Conservation (phyloP, 2,113 vertebrate genomes). For the Rutilus rutilus region DNA sequence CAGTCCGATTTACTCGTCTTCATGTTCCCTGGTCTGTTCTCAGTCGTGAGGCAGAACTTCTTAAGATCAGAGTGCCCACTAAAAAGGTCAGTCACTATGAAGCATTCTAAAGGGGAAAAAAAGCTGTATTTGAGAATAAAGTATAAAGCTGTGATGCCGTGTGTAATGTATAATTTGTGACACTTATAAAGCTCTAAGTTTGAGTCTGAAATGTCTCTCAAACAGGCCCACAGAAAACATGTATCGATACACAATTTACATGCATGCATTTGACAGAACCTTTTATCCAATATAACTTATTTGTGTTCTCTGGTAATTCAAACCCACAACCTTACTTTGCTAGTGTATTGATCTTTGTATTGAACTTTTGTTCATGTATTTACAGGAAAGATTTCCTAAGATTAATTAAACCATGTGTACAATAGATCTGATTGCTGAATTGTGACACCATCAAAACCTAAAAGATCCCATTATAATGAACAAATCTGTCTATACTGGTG, state of each 20-base stretch:
- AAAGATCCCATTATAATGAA: too few species aligned
- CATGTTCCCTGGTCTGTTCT: constrained; percentile 95
- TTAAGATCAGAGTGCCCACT: constrained; percentile 97
- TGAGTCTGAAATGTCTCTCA: background rate
- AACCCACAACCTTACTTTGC: background rate
- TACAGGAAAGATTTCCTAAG: too few species aligned
- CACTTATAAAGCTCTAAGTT: background rate
- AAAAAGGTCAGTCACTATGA: constrained; percentile 84
- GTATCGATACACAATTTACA: background rate
- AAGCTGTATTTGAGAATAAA: background rate
- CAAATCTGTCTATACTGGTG: too few species aligned
- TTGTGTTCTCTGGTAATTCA: background rate
- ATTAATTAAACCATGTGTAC: too few species aligned
- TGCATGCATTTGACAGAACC: background rate
- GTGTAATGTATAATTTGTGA: background rate
- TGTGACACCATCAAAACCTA: too few species aligned
- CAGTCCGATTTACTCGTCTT: constrained; percentile 84
- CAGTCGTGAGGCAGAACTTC: constrained; percentile 93
- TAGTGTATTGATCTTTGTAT: background rate
- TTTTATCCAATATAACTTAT: background rate
- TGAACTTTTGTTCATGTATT: too few species aligned
- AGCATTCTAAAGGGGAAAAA: background rate
- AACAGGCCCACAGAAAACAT: background rate
- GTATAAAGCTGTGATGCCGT: background rate
- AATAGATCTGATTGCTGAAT: too few species aligned